Conservation (phyloP, 2,113 vertebrate species). For the Plestiodon gilberti region DNA sequence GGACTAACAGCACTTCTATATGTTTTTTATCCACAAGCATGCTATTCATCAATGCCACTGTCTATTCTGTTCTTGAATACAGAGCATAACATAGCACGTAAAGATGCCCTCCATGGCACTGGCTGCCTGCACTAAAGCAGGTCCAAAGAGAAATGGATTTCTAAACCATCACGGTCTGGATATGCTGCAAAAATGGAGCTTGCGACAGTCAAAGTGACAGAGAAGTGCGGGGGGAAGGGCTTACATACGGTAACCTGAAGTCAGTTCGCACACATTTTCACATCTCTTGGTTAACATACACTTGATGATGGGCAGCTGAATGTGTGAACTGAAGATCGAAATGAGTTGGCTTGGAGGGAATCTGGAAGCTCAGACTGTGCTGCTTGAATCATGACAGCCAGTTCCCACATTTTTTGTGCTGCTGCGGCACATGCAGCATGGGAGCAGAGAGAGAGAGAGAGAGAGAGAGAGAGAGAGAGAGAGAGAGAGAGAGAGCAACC, state of each 20-base stretch:
- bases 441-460: too few species aligned
- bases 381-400: not conserved
- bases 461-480: too few species aligned
- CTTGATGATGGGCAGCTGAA: too few species aligned
- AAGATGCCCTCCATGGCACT: not conserved
- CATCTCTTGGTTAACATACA: too few species aligned
- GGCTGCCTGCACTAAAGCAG: not conserved
- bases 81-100: not conserved
- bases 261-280: too few species aligned
- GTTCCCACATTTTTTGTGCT: not conserved
- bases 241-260: too few species aligned
- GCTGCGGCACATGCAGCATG: too few species aligned
- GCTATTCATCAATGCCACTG: not conserved
- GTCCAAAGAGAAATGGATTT: not conserved
- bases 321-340: too few species aligned
- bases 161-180: not conserved
- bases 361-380: conserved; percentile 10
- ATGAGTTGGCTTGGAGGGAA: not conserved
- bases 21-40: not conserved
- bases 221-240: not conserved
- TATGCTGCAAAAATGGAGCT: not conserved
- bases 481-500: too few species aligned
- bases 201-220: not conserved
- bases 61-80: not conserved
- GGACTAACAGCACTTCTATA: too few species aligned